These are phyloP conservation scores for Columbina picui DNA, from an alignment of 2,113 vertebrate genomes.

Conservation along the genomic window DNA sequence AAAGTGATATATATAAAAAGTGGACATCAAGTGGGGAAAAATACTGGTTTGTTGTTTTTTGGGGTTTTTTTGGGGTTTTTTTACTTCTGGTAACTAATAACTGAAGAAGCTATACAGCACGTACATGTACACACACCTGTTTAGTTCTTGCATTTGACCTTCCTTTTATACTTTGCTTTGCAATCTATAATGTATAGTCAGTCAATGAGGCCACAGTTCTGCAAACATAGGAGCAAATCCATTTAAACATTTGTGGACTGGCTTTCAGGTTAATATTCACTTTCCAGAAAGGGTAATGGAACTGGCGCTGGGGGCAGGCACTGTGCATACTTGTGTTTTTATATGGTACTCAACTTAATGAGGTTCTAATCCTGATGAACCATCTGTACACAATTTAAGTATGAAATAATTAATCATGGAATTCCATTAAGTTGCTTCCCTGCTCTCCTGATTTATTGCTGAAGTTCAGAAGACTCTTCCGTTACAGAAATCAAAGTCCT, in stretches of 20 bases:
- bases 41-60: no score
- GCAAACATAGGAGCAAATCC: neutral
- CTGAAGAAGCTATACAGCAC: neutral
- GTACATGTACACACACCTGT: neutral
- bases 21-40: neutral
- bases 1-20: neutral
- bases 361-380: constrained; percentile 32
- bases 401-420: constrained; percentile 43
- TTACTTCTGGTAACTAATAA: neutral
- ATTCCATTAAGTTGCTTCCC: constrained; percentile 8
- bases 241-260: neutral
- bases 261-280: neutral
- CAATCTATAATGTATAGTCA: neutral
- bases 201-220: neutral
- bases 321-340: neutral
- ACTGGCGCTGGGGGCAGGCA: neutral
- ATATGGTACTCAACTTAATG: neutral
- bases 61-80: no score
- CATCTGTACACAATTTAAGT: neutral
- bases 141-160: neutral
- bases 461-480: neutral
- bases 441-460: neutral
- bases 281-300: constrained; percentile 19
- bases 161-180: neutral
- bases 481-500: neutral